A percentile compares a stretch with the other conserved stretches of the same genome.
These are phyloP conservation scores for Dicyrtoma fusca DNA, from an alignment of 2,888 invertebrate genomes.

Conservation along the genomic window DNA sequence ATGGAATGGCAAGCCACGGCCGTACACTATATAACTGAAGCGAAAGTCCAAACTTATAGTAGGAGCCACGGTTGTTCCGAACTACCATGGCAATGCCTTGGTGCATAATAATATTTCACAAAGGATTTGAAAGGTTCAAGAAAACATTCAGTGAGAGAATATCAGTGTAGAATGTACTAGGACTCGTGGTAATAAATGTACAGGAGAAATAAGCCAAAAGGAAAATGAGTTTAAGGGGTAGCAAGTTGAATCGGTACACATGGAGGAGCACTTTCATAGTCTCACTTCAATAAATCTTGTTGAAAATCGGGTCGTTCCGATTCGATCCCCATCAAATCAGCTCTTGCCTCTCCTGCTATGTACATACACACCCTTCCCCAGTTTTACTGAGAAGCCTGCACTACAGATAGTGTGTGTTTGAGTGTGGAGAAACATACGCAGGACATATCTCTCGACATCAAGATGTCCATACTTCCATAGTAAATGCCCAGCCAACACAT, in stretches of 20 bases:
- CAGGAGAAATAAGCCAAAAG: neutral
- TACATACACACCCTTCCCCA: neutral
- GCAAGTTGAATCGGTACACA: slow-evolving; percentile 12
- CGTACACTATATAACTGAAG: no score
- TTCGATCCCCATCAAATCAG: slow-evolving; percentile 23
- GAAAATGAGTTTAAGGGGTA: slow-evolving; percentile 28
- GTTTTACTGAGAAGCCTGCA: neutral
- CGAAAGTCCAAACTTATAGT: no score
- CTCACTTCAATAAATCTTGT: slow-evolving; percentile 28
- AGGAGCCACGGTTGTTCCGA: no score
- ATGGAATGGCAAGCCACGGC: no score
- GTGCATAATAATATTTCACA: no score
- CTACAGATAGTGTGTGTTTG: no score
- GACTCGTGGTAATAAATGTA: slow-evolving; percentile 3
- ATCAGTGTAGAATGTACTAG: slow-evolving; percentile 14
- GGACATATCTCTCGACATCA: neutral
- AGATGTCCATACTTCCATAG: no score
- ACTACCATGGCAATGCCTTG: no score
- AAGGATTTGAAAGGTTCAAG: no score
- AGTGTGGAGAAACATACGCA: no score
- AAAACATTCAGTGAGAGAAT: no score
- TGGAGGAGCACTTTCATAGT: slow-evolving; percentile 23
- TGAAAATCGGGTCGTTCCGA: slow-evolving; percentile 25
- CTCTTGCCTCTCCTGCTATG: neutral
- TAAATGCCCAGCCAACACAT: no score